These are phyloP conservation scores for Holocentrus rufus DNA, from an alignment of 2,797 vertebrate genomes.

Conservation along the genomic window DNA sequence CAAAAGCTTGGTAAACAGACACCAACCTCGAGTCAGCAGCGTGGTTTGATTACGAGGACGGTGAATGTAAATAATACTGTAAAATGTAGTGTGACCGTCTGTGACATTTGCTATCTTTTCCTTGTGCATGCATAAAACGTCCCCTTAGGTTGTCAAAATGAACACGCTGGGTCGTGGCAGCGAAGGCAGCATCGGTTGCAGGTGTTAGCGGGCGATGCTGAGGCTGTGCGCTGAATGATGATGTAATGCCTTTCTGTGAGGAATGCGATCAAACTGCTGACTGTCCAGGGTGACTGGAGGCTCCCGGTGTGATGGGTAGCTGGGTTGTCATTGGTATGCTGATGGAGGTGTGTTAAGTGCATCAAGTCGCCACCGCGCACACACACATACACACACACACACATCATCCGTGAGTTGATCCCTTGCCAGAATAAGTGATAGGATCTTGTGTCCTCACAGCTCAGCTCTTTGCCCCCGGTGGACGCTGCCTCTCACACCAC, in stretches of 20 bases:
- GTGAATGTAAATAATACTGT: neutral
- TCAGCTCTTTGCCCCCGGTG: constrained; percentile 49
- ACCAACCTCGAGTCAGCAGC: no score
- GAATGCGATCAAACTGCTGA: constrained; percentile 60
- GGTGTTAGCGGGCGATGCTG: constrained; percentile 16
- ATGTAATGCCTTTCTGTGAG: constrained; percentile 53
- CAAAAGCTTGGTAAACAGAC: no score
- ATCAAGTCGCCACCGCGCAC: constrained; percentile 6
- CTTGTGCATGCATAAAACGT: neutral
- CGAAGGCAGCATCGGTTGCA: neutral
- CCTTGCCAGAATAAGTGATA: constrained; percentile 46
- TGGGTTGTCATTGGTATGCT: constrained; percentile 2
- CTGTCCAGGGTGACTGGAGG: constrained; percentile 33
- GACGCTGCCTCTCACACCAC: constrained; percentile 16
- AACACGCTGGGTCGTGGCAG: no score
- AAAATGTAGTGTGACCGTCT: neutral
- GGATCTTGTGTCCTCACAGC: constrained; percentile 47
- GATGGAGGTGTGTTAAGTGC: constrained; percentile 31
- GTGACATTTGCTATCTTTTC: constrained; percentile 29
- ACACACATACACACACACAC: constrained; percentile 8
- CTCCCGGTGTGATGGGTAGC: constrained; percentile 7
- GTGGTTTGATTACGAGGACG: neutral
- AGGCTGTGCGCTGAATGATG: constrained; percentile 38
- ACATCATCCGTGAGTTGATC: constrained; percentile 17
- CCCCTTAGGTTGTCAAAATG: no score